These are phyloP conservation scores for Bos taurus DNA, from an alignment of 2,113 vertebrate genomes.

Conservation along the genomic window ARS-UCD2.0 NC_037357.1:80145001-80145500, in stretches of 20 bases:
- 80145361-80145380: slow-evolving; percentile 11
- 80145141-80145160: slow-evolving; percentile 36
- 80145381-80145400: background rate
- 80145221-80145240: slow-evolving; percentile 37
- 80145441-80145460: slow-evolving; percentile 83
- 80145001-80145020: background rate
- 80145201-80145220: slow-evolving; percentile 49
- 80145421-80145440: slow-evolving; percentile 91
- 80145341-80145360: slow-evolving; percentile 32
- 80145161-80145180: slow-evolving; percentile 22
- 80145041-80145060: slow-evolving; percentile 22
- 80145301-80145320: slow-evolving; percentile 55
- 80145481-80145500: slow-evolving; percentile 94
- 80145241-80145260: slow-evolving; percentile 24
- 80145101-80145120: slow-evolving; percentile 37
- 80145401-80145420: slow-evolving; percentile 87
- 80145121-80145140: slow-evolving; percentile 1
- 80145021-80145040: background rate
- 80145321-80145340: slow-evolving; percentile 44
- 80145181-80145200: slow-evolving; percentile 27
- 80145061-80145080: slow-evolving; percentile 32
- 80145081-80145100: slow-evolving; percentile 40
- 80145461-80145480: slow-evolving; percentile 88
- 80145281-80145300: slow-evolving; percentile 58
- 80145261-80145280: slow-evolving; percentile 30